A percentile compares a stretch with the other conserved stretches of the same genome.
Conservation (phyloP, 2,797 vertebrate species). For the Sylvia borin region DNA sequence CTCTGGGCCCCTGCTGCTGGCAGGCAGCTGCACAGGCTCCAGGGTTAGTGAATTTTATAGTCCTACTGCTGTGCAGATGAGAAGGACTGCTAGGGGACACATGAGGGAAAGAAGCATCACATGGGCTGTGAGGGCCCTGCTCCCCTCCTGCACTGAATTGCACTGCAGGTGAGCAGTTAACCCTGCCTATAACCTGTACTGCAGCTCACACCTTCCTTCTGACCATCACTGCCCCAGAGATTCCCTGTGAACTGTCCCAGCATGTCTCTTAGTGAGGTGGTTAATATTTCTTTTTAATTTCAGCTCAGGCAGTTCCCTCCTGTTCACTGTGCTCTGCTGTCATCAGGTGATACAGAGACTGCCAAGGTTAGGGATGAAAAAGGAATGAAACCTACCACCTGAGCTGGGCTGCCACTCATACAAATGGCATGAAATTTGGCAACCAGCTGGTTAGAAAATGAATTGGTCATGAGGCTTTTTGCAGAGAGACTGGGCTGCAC, state of each 20-base stretch:
- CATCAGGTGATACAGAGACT: neutral
- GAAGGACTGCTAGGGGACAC: neutral
- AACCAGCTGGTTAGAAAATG: neutral
- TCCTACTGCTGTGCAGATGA: neutral
- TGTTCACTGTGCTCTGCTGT: neutral
- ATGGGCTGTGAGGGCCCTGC: fast-evolving
- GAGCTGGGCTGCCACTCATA: neutral
- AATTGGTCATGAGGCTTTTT: constrained; percentile 31
- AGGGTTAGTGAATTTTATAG: neutral
- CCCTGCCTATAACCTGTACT: fast-evolving
- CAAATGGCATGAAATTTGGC: neutral
- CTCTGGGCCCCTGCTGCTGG: neutral
- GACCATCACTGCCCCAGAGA: neutral
- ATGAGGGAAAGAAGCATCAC: neutral
- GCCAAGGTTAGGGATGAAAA: constrained; percentile 2
- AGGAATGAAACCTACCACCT: neutral
- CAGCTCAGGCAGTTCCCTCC: neutral
- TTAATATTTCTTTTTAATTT: neutral
- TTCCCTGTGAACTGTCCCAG: neutral
- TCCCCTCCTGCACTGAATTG: neutral
- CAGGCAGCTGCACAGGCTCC: neutral
- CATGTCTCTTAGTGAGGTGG: neutral
- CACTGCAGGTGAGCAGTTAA: neutral
- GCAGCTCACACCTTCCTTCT: neutral
- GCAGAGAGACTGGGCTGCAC: constrained; percentile 30